Percentiles rank a stretch among this genome's conserved stretches.
Evolutionary conservation across 2,888 invertebrate species (phyloP).

Genomic region (Periphyllus acericola): DNA sequence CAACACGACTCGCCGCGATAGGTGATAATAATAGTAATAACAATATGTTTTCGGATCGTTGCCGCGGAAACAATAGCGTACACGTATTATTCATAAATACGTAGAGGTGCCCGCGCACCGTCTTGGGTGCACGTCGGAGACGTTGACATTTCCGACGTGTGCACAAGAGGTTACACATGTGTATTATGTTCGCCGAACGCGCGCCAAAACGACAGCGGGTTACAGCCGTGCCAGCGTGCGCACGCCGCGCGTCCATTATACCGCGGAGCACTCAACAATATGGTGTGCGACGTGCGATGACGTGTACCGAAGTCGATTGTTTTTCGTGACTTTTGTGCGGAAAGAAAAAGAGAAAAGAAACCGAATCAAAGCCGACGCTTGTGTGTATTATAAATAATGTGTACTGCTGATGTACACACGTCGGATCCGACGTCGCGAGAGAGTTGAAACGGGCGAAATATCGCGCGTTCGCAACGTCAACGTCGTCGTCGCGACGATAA

Average conservation of each 20-base stretch:
- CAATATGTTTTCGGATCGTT: too few species aligned
- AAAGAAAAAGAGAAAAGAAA: slow-evolving; percentile 10
- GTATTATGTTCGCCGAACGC: background rate
- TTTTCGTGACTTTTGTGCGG: slow-evolving; percentile 18
- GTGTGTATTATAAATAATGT: background rate
- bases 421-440: background rate
- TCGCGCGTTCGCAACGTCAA: background rate
- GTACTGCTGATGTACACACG: background rate
- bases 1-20: too few species aligned
- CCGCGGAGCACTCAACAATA: too few species aligned
- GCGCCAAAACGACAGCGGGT: background rate
- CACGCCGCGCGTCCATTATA: too few species aligned
- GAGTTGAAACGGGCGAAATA: background rate
- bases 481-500: background rate
- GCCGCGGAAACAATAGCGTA: too few species aligned
- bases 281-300: too few species aligned
- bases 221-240: background rate
- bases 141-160: slow-evolving; percentile 52
- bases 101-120: too few species aligned
- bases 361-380: background rate
- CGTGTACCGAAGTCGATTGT: slow-evolving; percentile 8
- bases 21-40: too few species aligned
- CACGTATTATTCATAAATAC: too few species aligned
- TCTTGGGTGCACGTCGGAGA: background rate
- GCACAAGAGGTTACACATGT: background rate